Percentiles rank a stretch among this genome's conserved stretches.
Conservation (phyloP, 2,113 vertebrate species). For the Scortum barcoo region DNA sequence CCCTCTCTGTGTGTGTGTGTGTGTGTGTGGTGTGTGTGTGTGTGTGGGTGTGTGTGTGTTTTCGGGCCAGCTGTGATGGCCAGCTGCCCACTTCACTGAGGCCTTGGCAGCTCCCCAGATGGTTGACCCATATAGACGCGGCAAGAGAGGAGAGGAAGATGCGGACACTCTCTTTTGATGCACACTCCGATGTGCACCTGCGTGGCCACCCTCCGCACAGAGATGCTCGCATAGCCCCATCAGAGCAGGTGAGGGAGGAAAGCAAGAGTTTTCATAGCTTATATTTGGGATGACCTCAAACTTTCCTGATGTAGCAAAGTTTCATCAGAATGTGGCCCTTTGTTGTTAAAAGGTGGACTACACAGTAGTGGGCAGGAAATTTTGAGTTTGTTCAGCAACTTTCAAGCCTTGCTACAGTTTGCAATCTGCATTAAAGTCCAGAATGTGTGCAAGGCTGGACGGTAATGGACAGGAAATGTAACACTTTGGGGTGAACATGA, state of each 20-base stretch:
- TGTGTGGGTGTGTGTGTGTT: conserved; percentile 22
- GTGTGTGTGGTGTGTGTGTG: neutral
- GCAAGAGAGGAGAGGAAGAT: conserved; percentile 40
- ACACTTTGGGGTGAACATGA: neutral
- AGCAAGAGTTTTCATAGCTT: neutral
- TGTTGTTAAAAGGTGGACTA: neutral
- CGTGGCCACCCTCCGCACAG: conserved; percentile 8
- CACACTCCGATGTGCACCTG: conserved; percentile 45
- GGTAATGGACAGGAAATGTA: neutral
- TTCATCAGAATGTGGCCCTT: neutral
- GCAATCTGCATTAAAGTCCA: neutral
- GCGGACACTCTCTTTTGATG: neutral
- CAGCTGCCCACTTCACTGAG: conserved; percentile 68
- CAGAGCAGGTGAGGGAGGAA: conserved; percentile 56
- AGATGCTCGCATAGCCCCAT: conserved; percentile 31
- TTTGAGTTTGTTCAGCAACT: conserved; percentile 18
- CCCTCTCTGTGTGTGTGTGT: conserved; percentile 3
- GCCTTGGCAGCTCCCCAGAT: conserved; percentile 74
- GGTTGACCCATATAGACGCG: conserved; percentile 72
- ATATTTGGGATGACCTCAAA: conserved; percentile 59
- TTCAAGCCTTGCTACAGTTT: conserved; percentile 12
- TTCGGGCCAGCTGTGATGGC: conserved; percentile 71
- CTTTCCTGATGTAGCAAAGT: conserved; percentile 46
- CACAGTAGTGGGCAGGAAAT: neutral
- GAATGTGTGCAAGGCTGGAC: neutral